These are phyloP conservation scores for Dusona sp. DNA, from an alignment of 2,888 invertebrate species.

Conservation along the genomic window DNA sequence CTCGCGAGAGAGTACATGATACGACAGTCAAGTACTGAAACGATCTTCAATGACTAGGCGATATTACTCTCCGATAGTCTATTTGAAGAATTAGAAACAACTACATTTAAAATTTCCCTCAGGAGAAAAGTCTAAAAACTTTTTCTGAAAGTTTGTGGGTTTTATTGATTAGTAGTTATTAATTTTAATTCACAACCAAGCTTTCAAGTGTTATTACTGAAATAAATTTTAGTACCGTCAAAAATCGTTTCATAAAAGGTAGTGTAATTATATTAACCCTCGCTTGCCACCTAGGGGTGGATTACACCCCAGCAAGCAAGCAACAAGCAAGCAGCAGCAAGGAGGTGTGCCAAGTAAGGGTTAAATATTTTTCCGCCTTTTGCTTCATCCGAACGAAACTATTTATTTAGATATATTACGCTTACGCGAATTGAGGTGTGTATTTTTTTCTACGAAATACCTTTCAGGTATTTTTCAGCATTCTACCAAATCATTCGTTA, in stretches of 20 bases:
- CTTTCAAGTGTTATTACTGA: not conserved
- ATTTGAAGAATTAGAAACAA: not conserved
- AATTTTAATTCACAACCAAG: not conserved
- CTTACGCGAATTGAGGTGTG: too few species aligned
- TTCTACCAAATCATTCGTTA: not conserved
- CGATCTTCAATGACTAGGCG: slow-evolving; percentile 37
- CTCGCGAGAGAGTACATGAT: slow-evolving; percentile 18
- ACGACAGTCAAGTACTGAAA: slow-evolving; percentile 29
- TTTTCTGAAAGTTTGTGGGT: not conserved
- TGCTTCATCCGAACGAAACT: too few species aligned
- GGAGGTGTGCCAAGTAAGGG: too few species aligned
- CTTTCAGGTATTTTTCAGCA: not conserved
- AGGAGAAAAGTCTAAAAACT: not conserved
- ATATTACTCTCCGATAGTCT: not conserved
- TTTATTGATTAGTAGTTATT: not conserved
- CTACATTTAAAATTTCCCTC: not conserved
- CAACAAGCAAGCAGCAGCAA: too few species aligned
- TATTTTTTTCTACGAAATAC: not conserved
- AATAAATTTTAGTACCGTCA: not conserved
- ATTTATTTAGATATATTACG: too few species aligned
- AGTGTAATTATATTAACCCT: too few species aligned
- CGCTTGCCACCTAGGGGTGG: too few species aligned
- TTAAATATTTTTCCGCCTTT: not conserved
- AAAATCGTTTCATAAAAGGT: not conserved
- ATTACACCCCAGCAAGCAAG: too few species aligned